Conservation (phyloP, 1,140 invertebrate species). For the Diploscapter pachys region DNA sequence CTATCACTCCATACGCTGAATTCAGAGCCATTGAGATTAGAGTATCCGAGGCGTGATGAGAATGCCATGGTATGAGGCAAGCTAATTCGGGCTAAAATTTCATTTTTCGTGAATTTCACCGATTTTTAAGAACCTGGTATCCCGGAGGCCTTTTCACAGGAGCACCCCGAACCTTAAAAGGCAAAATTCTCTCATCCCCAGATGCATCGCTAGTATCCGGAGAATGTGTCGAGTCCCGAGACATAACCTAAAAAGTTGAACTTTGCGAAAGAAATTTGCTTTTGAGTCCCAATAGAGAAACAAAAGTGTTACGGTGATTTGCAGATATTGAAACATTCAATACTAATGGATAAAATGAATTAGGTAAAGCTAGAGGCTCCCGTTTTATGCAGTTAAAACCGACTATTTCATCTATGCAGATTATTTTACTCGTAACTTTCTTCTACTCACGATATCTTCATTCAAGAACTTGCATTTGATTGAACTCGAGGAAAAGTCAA, state of each 20-base stretch:
- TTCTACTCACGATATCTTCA: too few species aligned
- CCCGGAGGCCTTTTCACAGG: conserved; percentile 77
- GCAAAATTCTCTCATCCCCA: conserved; percentile 62
- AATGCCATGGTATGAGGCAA: conserved; percentile 79
- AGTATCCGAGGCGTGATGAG: conserved; percentile 74
- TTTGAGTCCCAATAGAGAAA: too few species aligned
- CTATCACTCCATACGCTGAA: conserved; percentile 81
- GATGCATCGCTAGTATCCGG: conserved; percentile 49
- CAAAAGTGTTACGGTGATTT: too few species aligned
- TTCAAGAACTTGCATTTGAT: too few species aligned
- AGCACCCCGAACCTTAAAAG: conserved; percentile 73
- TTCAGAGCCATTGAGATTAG: conserved; percentile 86
- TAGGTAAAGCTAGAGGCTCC: too few species aligned
- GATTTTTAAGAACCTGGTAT: conserved; percentile 38
- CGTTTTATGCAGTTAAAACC: too few species aligned
- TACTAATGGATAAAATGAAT: too few species aligned
- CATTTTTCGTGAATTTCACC: background rate
- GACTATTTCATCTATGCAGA: too few species aligned
- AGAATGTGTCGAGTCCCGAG: conserved; percentile 33
- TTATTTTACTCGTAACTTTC: too few species aligned
- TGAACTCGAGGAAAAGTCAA: too few species aligned
- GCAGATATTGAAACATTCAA: too few species aligned
- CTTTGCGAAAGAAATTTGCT: too few species aligned
- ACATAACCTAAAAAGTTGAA: conserved; percentile 17
- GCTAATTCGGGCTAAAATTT: conserved; percentile 87